phyloP scores from a whole-genome alignment of 2,113 vertebrate genomes.

The Himantopus leucocephalus region DNA sequence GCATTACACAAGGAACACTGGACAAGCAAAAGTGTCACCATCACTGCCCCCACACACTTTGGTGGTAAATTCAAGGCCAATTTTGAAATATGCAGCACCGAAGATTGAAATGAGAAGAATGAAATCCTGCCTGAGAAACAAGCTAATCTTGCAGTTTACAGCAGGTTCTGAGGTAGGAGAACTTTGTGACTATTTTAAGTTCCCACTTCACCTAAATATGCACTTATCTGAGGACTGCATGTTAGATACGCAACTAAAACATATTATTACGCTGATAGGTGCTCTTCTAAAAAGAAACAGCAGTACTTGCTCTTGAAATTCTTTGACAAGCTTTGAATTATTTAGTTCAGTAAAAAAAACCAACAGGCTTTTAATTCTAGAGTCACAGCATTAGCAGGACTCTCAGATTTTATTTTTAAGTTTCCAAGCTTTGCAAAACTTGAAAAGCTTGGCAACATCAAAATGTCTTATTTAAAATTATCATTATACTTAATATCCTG shows the following conservation, averaged over 20 bases:
- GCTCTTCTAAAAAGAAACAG: background rate
- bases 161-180: background rate
- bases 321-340: background rate
- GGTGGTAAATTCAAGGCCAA: background rate
- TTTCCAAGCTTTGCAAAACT: background rate
- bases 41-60: background rate
- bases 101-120: no score
- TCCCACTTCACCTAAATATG: background rate
- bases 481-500: background rate
- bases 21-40: background rate
- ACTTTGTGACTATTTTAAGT: background rate
- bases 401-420: background rate
- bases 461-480: background rate
- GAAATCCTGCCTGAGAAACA: background rate
- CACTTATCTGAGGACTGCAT: background rate
- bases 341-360: background rate
- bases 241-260: fast-evolving
- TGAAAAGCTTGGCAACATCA: background rate
- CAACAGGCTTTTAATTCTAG: no score
- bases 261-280: background rate
- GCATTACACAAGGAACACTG: fast-evolving
- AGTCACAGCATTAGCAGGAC: background rate
- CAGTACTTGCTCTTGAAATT: background rate
- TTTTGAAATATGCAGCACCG: background rate
- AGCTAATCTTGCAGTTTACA: background rate